A percentile compares a stretch with the other conserved stretches of the same genome.
Conservation (phyloP, 2,113 vertebrate species). For the Rhinopithecus roxellana region DNA sequence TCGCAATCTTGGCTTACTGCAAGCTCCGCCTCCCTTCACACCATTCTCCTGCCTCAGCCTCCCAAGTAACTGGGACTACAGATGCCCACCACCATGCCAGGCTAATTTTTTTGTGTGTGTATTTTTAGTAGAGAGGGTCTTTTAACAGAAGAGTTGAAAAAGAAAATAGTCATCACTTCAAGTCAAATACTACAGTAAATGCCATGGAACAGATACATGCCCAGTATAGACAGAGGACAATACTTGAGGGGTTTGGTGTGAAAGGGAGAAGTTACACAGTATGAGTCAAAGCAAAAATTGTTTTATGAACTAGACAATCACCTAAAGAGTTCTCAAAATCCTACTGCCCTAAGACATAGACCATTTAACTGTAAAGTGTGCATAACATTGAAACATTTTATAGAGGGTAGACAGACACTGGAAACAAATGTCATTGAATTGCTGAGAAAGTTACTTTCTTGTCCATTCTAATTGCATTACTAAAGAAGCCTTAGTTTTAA, state of each 20-base stretch:
- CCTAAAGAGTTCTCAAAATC: conserved; percentile 4
- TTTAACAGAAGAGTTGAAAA: neutral
- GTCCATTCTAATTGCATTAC: neutral
- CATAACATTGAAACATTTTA: neutral
- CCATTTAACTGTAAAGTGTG: neutral
- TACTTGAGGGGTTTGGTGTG: neutral
- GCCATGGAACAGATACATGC: neutral
- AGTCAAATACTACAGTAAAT: neutral
- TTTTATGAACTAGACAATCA: neutral
- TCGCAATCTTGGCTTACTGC: no score
- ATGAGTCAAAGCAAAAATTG: neutral
- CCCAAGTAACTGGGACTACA: no score
- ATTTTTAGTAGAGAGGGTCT: neutral
- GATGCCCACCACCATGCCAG: no score
- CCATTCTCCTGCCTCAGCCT: no score
- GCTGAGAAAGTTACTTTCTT: neutral
- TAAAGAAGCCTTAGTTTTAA: neutral
- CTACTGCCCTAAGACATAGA: neutral
- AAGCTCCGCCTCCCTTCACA: no score
- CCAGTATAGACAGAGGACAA: neutral
- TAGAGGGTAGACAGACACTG: neutral
- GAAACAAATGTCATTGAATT: neutral
- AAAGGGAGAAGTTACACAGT: neutral
- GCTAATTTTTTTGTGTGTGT: no score
- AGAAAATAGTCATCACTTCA: neutral